phyloP scores from a whole-genome alignment of 2,797 vertebrate species.

The Simalia tracyae region DNA sequence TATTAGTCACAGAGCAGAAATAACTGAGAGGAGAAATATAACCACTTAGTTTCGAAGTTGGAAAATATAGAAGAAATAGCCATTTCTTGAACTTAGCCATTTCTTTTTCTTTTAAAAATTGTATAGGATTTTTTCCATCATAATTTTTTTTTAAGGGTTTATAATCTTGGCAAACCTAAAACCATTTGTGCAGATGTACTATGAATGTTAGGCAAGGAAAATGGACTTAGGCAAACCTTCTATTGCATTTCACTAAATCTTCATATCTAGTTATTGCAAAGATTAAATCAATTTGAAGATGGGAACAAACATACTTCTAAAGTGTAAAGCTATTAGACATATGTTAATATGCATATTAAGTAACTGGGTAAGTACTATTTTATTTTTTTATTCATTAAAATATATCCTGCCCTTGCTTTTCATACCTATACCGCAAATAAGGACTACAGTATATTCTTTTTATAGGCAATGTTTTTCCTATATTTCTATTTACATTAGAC shows the following conservation, averaged over 20 bases:
- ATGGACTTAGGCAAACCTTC: constrained; percentile 4
- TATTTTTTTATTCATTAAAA: not conserved
- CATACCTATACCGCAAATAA: not conserved
- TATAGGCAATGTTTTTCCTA: not conserved
- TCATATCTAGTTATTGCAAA: not conserved
- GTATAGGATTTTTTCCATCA: constrained; percentile 13
- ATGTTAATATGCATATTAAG: not conserved
- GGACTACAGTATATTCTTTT: not conserved
- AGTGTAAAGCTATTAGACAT: not conserved
- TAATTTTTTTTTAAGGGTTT: not conserved
- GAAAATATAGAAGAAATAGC: constrained; percentile 69
- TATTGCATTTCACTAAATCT: constrained; percentile 28
- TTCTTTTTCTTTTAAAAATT: not conserved
- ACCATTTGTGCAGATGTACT: constrained; percentile 7
- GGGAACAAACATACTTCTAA: not conserved
- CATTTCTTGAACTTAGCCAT: constrained; percentile 45
- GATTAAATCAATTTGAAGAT: constrained; percentile 32
- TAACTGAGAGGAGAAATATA: constrained; percentile 38
- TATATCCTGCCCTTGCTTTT: not conserved
- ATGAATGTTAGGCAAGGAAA: constrained; percentile 8
- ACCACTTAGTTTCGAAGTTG: constrained; percentile 63
- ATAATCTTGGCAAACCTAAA: constrained; percentile 28
- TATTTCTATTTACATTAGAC: not conserved
- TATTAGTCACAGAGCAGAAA: constrained; percentile 66
- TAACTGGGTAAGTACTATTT: not conserved